Conservation (phyloP, 2,113 vertebrate genomes). For the Xiphorhynchus elegans region DNA sequence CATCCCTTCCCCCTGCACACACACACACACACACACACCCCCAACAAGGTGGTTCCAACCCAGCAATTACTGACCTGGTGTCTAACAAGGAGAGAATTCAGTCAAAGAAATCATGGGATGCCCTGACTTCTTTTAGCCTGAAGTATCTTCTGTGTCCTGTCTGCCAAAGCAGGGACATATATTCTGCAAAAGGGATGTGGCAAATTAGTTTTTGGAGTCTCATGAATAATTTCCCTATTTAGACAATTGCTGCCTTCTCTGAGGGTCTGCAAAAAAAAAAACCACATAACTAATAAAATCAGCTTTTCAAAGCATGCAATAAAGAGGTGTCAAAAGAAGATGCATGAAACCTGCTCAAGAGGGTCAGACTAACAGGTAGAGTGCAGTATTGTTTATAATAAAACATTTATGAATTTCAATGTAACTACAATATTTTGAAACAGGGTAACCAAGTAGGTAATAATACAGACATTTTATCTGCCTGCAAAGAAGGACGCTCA, state of each 20-base stretch:
- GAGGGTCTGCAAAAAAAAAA: not conserved
- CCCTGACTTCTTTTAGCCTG: not conserved
- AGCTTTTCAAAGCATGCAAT: not conserved
- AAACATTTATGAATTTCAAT: not conserved
- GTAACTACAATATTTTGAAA: not conserved
- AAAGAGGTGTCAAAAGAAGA: not conserved
- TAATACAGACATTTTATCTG: not conserved
- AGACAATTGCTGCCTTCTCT: not conserved
- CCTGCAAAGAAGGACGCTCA: not conserved
- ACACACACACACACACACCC: no score
- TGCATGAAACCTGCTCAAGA: not conserved
- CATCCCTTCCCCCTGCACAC: no score
- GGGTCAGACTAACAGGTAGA: not conserved
- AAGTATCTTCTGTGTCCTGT: not conserved
- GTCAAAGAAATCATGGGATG: not conserved
- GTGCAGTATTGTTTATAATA: not conserved
- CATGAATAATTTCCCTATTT: not conserved
- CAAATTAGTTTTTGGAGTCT: not conserved
- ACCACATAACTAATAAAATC: not conserved
- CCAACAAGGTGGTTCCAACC: no score
- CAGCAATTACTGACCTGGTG: no score
- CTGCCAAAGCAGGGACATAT: not conserved
- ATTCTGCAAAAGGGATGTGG: not conserved
- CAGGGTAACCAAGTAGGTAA: not conserved
- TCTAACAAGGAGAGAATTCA: not conserved